Evolutionary conservation across 2,113 vertebrate species (phyloP).

Genomic region (Malaclemys terrapin): DNA sequence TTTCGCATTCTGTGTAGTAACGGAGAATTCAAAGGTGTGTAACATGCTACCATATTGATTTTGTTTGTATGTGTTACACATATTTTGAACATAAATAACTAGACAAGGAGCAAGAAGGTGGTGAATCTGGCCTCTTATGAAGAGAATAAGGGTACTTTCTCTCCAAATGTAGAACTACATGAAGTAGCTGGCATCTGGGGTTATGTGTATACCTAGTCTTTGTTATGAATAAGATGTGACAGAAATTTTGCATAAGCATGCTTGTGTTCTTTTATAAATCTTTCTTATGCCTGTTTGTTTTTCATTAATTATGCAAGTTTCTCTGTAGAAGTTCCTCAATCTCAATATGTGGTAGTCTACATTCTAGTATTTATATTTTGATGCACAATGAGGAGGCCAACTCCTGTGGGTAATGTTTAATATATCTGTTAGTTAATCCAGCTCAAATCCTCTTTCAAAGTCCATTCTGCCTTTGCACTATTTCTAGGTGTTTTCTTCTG

Average conservation of each 20-base stretch:
- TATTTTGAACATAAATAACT: not conserved
- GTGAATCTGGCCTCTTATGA: not conserved
- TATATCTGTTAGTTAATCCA: not conserved
- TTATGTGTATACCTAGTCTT: not conserved
- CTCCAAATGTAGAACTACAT: not conserved
- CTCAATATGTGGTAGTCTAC: not conserved
- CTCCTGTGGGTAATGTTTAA: not conserved
- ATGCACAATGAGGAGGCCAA: not conserved
- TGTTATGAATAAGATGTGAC: not conserved
- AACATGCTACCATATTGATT: not conserved
- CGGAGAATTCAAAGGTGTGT: not conserved
- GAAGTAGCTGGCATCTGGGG: not conserved
- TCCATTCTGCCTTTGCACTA: not conserved
- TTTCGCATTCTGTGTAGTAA: not conserved
- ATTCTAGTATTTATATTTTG: conserved; percentile 19
- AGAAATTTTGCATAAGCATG: conserved; percentile 22
- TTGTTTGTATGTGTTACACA: not conserved
- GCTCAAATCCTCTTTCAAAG: not conserved
- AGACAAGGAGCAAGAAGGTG: not conserved
- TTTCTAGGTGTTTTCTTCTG: not conserved
- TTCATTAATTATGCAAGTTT: conserved; percentile 40
- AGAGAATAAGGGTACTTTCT: not conserved
- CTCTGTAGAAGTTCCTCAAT: not conserved
- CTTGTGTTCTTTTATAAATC: not conserved
- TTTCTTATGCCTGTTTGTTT: conserved; percentile 30